Percentiles rank a stretch among this genome's conserved stretches.
Evolutionary conservation across 1,140 invertebrate genomes (phyloP).

Genomic region (Portunus trituberculatus): DNA sequence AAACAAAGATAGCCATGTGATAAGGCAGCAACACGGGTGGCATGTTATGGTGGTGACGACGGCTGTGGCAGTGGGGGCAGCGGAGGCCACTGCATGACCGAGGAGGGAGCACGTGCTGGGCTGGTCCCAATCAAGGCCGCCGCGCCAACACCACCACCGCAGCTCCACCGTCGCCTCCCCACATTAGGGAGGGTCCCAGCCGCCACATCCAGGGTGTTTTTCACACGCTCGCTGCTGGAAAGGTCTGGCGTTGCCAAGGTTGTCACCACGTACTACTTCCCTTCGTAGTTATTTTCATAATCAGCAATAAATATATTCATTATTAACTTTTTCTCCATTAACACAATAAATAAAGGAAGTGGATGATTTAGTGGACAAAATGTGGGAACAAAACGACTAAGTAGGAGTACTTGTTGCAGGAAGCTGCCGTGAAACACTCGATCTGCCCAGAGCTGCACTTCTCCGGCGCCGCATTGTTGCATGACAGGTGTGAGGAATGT

Average conservation of each 20-base stretch:
- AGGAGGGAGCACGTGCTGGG: neutral
- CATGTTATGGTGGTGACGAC: neutral
- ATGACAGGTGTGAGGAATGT: no score
- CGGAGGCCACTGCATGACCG: slow-evolving; percentile 4
- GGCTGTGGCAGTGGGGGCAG: neutral
- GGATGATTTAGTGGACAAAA: no score
- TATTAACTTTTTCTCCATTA: no score
- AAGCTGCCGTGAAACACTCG: no score
- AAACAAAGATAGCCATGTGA: neutral
- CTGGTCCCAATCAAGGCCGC: slow-evolving; percentile 7
- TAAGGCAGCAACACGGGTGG: neutral
- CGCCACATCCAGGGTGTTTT: neutral
- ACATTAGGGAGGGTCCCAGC: neutral
- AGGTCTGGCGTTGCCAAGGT: neutral
- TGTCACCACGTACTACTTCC: neutral
- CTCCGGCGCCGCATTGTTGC: no score
- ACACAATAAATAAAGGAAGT: no score
- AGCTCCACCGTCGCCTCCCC: neutral
- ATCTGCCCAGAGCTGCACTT: no score
- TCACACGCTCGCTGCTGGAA: neutral
- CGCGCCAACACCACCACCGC: neutral
- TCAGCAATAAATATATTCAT: no score
- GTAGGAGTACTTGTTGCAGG: no score
- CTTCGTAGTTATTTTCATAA: neutral
- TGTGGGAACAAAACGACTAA: no score